Base-by-base conservation (phyloP, 2,113 vertebrate species). In the Tyto alba region DNA sequence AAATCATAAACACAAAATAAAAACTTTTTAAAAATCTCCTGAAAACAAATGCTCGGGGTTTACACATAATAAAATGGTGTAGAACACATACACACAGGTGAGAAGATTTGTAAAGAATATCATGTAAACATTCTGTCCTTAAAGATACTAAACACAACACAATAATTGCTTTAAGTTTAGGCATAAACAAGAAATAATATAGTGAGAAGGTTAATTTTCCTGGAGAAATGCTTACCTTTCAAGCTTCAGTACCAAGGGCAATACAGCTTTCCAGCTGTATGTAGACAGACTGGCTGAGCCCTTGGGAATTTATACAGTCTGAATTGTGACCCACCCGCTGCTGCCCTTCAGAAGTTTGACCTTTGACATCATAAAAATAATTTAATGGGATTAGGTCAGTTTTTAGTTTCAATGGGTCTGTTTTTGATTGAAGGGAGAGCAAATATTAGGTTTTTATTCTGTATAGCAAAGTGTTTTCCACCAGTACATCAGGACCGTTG, bases 201-300 rank as follows among this genome's bases (percentile, higher is more conserved):
- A 79, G 13, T 3, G 2, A 72, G 9, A 79, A 66, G 11, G n/a
- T 66, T 62, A 62, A 57, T 93, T 79, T 91, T 82, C 20, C 5
- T 38, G 9, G 45, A 86, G 59, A 79, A 84, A 29, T n/a, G 11
- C 95, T 95, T 95, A 97, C 96, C 96, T 88, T 88, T 77, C 4
- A 16, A 84, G 71, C 75, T 85, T 94, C 66, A 88, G 92, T 74
- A 93, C 81, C 85, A 60, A 81, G 82, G n/a, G 88, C 64, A 83
- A 55, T 92, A 95, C 90, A 95, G 94, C 90, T 95, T 76, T 88
- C 83, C 83, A 93, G 89, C 88, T 95, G 88, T 84, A 48, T n/a
- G 38, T 84, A n/a, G 38, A 11, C 27, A 81, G 76, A 55, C 76
- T 89, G 86, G 15, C 86, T 89, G 72, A 89, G 16, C 20, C 68